phyloP scores from a whole-genome alignment of 2,113 vertebrate species.

The Dicentrarchus labrax region DNA sequence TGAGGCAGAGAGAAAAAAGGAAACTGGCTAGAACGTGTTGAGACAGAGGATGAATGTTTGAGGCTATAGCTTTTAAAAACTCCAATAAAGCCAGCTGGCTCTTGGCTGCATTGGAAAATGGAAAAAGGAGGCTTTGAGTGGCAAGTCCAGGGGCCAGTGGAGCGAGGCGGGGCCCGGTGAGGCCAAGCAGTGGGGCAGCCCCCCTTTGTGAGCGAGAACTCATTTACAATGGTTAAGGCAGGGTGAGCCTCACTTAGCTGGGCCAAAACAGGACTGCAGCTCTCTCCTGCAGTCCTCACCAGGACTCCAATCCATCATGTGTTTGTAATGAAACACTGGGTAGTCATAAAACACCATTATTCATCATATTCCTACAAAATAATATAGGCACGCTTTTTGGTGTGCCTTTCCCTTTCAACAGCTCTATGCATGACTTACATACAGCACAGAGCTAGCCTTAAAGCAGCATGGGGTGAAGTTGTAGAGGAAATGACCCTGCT shows the following conservation, averaged over 20 bases:
- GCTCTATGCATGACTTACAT: conserved; percentile 33
- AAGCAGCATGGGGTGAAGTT: conserved; percentile 51
- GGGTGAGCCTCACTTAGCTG: conserved; percentile 39
- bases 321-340: conserved; percentile 46
- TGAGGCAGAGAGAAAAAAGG: conserved; percentile 53
- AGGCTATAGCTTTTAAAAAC: conserved; percentile 69
- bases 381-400: background rate
- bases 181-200: conserved; percentile 41
- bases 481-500: conserved; percentile 59
- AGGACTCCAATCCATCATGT: conserved; percentile 42
- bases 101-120: conserved; percentile 62
- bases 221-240: conserved; percentile 65
- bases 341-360: conserved; percentile 50
- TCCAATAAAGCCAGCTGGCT: conserved; percentile 71
- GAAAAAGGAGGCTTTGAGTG: conserved; percentile 61
- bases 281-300: conserved; percentile 58
- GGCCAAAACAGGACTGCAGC: conserved; percentile 12
- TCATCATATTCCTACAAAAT: conserved; percentile 32
- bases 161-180: conserved; percentile 56
- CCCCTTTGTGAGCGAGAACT: conserved; percentile 55
- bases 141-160: conserved; percentile 61
- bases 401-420: conserved; percentile 7
- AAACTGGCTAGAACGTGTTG: conserved; percentile 60
- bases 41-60: conserved; percentile 70
- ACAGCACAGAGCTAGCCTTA: conserved; percentile 29